These are phyloP conservation scores for Orgyia antiqua DNA, from an alignment of 2,888 invertebrate species.

Conservation along the genomic window DNA sequence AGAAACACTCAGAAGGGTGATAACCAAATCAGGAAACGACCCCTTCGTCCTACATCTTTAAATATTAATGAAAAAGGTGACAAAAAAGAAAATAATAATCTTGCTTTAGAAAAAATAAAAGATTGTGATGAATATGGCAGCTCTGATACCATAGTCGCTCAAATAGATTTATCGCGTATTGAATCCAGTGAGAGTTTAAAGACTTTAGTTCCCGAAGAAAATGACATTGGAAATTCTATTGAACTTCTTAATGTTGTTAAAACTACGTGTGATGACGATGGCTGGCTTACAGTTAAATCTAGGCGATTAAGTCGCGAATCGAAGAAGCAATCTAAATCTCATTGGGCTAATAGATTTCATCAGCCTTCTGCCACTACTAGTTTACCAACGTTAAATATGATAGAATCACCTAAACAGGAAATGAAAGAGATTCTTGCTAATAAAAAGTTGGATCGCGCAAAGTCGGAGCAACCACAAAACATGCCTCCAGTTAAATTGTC, in stretches of 20 bases:
- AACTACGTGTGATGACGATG: slow-evolving; percentile 77
- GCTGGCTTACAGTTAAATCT: slow-evolving; percentile 94
- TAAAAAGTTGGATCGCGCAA: slow-evolving; percentile 50
- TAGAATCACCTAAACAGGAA: slow-evolving; percentile 70
- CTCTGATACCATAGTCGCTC: slow-evolving; percentile 74
- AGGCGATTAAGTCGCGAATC: slow-evolving; percentile 79
- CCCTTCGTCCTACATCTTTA: slow-evolving; percentile 47
- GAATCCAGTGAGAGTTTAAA: slow-evolving; percentile 72
- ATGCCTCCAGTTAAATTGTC: slow-evolving; percentile 4
- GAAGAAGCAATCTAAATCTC: slow-evolving; percentile 80
- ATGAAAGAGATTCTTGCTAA: slow-evolving; percentile 37
- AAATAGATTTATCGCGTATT: slow-evolving; percentile 62
- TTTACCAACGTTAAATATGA: slow-evolving; percentile 83
- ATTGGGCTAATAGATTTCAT: slow-evolving; percentile 87
- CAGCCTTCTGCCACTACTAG: slow-evolving; percentile 91
- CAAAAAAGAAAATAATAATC: slow-evolving; percentile 40
- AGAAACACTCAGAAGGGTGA: slow-evolving; percentile 45
- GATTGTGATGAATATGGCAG: slow-evolving; percentile 71
- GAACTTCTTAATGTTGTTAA: slow-evolving; percentile 70
- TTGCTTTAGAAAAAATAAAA: slow-evolving; percentile 48
- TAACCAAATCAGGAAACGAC: slow-evolving; percentile 44
- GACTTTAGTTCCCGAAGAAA: slow-evolving; percentile 68
- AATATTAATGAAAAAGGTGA: slow-evolving; percentile 55
- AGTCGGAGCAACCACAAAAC: slow-evolving; percentile 59
- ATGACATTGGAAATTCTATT: slow-evolving; percentile 56